A percentile compares a stretch with the other conserved stretches of the same genome.
Evolutionary conservation across 2,888 invertebrate species (phyloP).

Genomic region (Drosophila merina): DNA sequence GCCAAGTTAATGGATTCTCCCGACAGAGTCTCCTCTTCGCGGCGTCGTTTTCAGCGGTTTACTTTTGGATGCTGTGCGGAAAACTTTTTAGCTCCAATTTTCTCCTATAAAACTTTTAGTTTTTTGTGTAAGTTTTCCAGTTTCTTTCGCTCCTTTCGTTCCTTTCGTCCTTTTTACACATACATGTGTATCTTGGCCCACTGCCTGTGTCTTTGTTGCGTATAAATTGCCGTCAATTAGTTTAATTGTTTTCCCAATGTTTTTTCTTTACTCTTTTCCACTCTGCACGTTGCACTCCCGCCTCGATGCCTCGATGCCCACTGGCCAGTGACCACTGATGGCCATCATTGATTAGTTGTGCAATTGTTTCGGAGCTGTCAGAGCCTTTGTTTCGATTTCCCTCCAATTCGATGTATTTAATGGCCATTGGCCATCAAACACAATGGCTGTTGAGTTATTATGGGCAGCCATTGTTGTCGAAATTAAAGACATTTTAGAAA

Average conservation of each 20-base stretch:
- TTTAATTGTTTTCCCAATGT: constrained; percentile 69
- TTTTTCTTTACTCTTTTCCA: constrained; percentile 18
- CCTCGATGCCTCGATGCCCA: constrained; percentile 1
- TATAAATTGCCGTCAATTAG: constrained; percentile 76
- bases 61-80: constrained; percentile 38
- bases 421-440: constrained; percentile 28
- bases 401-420: constrained; percentile 10
- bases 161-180: constrained; percentile 27
- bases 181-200: constrained; percentile 7
- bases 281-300: constrained; percentile 15
- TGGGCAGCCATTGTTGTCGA: constrained; percentile 23
- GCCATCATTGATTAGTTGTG: constrained; percentile 48
- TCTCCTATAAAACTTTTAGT: constrained; percentile 52
- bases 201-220: constrained; percentile 47
- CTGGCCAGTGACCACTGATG: constrained; percentile 39
- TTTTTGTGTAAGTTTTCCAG: constrained; percentile 25
- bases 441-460: constrained; percentile 33
- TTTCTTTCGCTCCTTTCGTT: not conserved
- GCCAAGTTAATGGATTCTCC: constrained; percentile 38
- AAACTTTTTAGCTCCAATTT: constrained; percentile 66
- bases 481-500: not conserved
- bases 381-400: constrained; percentile 32
- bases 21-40: not conserved
- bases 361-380: constrained; percentile 38
- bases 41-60: constrained; percentile 56